Evolutionary conservation across 2,797 vertebrate species (phyloP).

Genomic region (Pteronotus mesoamericanus): DNA sequence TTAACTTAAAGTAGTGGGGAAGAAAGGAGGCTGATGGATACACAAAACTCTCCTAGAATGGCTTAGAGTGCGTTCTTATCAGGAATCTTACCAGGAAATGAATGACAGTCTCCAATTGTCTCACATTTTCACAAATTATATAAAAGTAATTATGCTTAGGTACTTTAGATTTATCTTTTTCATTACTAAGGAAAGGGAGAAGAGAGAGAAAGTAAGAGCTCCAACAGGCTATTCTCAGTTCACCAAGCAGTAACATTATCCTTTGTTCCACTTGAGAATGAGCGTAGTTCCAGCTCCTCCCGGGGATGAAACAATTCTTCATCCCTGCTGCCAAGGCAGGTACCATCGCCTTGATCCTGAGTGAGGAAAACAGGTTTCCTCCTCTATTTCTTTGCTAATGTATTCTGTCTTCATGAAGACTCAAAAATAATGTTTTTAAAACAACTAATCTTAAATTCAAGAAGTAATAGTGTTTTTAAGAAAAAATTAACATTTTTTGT

Average conservation of each 20-base stretch:
- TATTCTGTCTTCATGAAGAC: background rate
- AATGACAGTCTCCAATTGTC: background rate
- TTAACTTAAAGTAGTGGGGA: background rate
- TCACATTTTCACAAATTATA: background rate
- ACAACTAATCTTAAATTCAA: background rate
- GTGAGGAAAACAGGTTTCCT: background rate
- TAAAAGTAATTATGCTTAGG: background rate
- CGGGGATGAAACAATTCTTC: background rate
- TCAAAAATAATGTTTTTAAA: background rate
- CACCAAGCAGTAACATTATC: background rate
- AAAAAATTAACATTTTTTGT: background rate
- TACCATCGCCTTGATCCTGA: background rate
- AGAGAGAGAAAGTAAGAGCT: background rate
- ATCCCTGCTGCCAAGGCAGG: background rate
- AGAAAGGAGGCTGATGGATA: background rate
- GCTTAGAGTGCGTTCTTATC: background rate
- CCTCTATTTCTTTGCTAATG: background rate
- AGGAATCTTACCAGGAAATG: background rate
- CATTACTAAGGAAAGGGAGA: background rate
- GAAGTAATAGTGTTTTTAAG: no score
- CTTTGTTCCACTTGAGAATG: background rate
- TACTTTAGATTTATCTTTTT: background rate
- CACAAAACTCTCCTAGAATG: background rate
- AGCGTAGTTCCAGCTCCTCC: background rate
- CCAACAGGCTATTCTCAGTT: background rate